A percentile compares a stretch with the other conserved stretches of the same genome.
These are phyloP conservation scores for Poecilus cupreus DNA, from an alignment of 2,888 invertebrate species.

Conservation along the genomic window DNA sequence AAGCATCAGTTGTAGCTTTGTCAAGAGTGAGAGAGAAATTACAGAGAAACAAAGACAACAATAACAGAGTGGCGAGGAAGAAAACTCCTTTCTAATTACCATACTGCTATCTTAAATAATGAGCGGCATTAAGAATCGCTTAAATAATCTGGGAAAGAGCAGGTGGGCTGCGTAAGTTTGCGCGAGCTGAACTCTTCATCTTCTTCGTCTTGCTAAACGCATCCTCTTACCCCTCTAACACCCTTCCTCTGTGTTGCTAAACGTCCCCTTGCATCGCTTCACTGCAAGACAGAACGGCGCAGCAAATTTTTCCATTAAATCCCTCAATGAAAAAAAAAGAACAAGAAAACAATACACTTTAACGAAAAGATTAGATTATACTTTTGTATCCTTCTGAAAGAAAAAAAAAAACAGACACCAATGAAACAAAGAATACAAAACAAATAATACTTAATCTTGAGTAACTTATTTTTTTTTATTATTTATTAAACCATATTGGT, in stretches of 20 bases:
- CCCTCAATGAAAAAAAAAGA: too few relatives aligned
- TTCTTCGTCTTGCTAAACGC: conserved; percentile 60
- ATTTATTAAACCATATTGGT: not conserved
- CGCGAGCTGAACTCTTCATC: conserved; percentile 71
- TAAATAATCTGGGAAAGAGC: conserved; percentile 74
- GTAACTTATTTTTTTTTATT: too few relatives aligned
- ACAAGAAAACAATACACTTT: too few relatives aligned
- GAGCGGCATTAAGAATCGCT: conserved; percentile 74
- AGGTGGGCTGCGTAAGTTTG: conserved; percentile 72
- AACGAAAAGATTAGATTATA: too few relatives aligned
- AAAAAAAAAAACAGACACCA: too few relatives aligned
- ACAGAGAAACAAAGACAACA: conserved; percentile 4
- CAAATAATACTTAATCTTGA: too few relatives aligned
- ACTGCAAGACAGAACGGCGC: not conserved
- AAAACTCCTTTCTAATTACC: conserved; percentile 68
- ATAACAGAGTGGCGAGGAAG: conserved; percentile 11
- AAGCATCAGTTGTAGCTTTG: conserved; percentile 3
- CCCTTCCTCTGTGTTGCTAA: not conserved
- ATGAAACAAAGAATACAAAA: too few relatives aligned
- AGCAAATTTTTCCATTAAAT: not conserved
- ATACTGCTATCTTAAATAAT: conserved; percentile 73
- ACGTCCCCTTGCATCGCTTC: not conserved
- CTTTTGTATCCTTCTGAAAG: too few relatives aligned
- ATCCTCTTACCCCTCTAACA: conserved; percentile 29
- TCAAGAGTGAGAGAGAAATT: not conserved